Conservation (phyloP, 2,113 vertebrate species). For the Acrocephalus arundinaceus region DNA sequence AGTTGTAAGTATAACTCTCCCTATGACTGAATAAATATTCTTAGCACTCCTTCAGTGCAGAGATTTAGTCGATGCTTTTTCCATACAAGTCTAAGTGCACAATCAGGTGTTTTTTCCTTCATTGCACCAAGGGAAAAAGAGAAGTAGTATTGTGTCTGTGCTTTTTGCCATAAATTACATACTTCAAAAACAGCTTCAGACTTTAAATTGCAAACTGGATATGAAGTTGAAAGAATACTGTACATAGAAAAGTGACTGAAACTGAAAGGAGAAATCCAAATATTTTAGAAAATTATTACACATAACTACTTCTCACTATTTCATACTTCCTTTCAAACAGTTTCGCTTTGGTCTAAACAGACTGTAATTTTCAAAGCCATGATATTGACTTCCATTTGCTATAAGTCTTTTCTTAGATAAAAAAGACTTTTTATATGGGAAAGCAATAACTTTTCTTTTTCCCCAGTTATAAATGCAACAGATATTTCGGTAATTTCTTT, state of each 20-base stretch:
- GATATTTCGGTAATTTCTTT: neutral
- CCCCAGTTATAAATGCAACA: neutral
- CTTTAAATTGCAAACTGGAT: neutral
- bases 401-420: neutral
- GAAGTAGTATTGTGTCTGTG: neutral
- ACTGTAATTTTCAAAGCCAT: neutral
- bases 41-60: neutral
- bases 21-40: neutral
- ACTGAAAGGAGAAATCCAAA: slow-evolving; percentile 7
- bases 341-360: slow-evolving; percentile 8
- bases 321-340: slow-evolving; percentile 13
- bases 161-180: neutral
- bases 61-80: neutral
- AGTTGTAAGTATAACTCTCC: neutral
- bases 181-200: neutral
- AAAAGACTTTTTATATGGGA: neutral
- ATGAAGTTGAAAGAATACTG: neutral
- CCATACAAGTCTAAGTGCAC: neutral
- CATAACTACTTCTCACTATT: neutral
- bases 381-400: slow-evolving; percentile 1
- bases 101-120: neutral
- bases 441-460: slow-evolving; percentile 8
- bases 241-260: neutral
- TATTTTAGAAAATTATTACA: neutral
- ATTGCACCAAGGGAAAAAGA: neutral